Percentiles rank a stretch among this genome's conserved stretches.
phyloP scores from a whole-genome alignment of 2,113 vertebrate genomes.

The Lepus europaeus region DNA sequence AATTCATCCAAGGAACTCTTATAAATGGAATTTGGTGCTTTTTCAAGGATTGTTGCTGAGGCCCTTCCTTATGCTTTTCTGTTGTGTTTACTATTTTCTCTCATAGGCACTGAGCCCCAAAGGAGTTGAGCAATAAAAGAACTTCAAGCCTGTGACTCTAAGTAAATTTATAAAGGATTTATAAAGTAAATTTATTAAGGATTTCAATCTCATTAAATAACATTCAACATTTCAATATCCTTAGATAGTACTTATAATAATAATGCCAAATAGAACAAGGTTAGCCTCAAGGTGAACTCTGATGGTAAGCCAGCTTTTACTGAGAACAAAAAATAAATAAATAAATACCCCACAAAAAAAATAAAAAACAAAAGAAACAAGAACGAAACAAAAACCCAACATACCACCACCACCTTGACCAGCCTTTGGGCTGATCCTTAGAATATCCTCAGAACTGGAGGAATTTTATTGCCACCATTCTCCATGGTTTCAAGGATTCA shows the following conservation, averaged over 20 bases:
- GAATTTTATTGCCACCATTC: not conserved
- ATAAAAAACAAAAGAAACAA: no score
- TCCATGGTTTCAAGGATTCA: not conserved
- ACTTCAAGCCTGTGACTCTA: conserved; percentile 18
- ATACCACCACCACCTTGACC: not conserved
- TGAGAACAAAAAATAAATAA: conserved; percentile 59
- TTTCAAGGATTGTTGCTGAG: not conserved
- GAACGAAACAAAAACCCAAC: conserved; percentile 23
- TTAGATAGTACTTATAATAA: conserved; percentile 59
- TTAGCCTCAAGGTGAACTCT: not conserved
- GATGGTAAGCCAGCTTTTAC: conserved; percentile 55
- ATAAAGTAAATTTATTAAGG: not conserved
- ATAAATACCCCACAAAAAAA: no score
- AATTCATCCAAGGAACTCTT: not conserved
- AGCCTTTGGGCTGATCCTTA: not conserved
- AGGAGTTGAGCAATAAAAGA: not conserved
- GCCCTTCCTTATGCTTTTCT: not conserved
- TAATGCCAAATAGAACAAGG: conserved; percentile 43
- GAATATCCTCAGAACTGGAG: not conserved
- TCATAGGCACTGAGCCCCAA: not conserved
- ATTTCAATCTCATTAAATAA: conserved; percentile 73
- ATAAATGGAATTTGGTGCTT: not conserved
- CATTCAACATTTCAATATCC: conserved; percentile 43
- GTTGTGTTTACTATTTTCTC: not conserved
- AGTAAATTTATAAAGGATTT: conserved; percentile 54